Evolutionary conservation across 53 echinoderm and acorn worm species (phyloP), one percentile per base, ranked within the genome.

Genomic region (Actinopyga echinites): DNA sequence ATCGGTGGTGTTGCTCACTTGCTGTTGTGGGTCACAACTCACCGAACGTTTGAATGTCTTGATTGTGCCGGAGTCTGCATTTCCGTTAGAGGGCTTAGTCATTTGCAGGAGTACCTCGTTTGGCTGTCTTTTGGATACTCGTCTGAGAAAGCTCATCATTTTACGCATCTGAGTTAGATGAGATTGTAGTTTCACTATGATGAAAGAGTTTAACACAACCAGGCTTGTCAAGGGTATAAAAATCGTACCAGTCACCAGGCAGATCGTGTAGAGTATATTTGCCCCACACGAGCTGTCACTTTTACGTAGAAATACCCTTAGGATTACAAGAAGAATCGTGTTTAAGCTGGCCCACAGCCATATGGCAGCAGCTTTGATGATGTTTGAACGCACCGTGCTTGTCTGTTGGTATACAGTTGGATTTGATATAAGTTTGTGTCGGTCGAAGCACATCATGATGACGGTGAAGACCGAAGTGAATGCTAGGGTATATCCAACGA

Each of bases 401-500:
- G 22, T 30, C 24, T 0, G 3, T 5, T 20, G 31, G 71, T 71
- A 71, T 0, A 24, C 25, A 12, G 26, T 42, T 3, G 71, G 71
- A 21, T 71, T 42, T 20, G 71, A 42, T 25, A 71, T 71, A 17
- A 71, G 71, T 23, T 71, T 23, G 22, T 42, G 37, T 22, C 71
- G 42, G 22, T 71, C 71, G 43, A 71, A n/a, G 10, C 71, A 71
- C 71, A 71, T 71, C n/a, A 44, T 19, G 10, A 42, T 44, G 5
- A 71, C 71, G 3, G 43, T 71, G 71, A 71, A 71, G 10, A 71
- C 71, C 1, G 71, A 71, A 6, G 71, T 71, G 13, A 71, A 24
- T 10, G 21, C 15, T 4, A 71, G n/a, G 4, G 44, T 44, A 23
- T 71, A 71, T 1, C 71, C 71, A 2, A 71, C 22, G 71, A 32